Evolutionary conservation across 2,113 vertebrate species (phyloP).

Genomic region (Erinaceus europaeus): DNA sequence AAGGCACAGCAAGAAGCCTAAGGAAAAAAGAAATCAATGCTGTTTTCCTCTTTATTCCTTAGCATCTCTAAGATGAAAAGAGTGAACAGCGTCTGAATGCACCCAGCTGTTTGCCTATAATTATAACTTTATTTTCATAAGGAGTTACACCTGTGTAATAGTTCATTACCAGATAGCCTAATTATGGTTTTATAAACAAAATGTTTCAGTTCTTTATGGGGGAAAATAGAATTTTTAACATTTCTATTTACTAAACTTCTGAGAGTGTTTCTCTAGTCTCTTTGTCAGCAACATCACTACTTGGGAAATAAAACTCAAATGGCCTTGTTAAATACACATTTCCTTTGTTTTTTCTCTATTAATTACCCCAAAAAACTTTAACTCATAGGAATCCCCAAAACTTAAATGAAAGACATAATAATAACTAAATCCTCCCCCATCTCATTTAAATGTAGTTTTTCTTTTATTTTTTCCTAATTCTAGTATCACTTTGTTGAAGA

Average conservation of each 20-base stretch:
- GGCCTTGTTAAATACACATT: constrained; percentile 51
- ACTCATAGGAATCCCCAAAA: background rate
- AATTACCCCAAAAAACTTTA: background rate
- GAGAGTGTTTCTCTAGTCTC: background rate
- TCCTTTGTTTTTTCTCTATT: background rate
- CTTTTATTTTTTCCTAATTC: no score
- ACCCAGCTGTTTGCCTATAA: constrained; percentile 46
- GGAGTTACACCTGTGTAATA: constrained; percentile 48
- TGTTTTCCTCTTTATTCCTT: background rate
- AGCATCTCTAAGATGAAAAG: constrained; percentile 8
- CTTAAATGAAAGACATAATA: background rate
- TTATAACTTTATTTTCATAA: constrained; percentile 49
- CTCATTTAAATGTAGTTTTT: background rate
- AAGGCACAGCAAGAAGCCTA: background rate
- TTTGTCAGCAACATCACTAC: constrained; percentile 18
- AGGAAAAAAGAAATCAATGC: background rate
- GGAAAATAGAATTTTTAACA: background rate
- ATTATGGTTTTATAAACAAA: constrained; percentile 55
- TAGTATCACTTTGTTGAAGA: no score
- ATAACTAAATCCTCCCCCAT: background rate
- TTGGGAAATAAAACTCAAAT: constrained; percentile 24
- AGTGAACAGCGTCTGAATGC: background rate
- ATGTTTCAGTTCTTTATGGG: background rate
- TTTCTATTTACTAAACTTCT: background rate
- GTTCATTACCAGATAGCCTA: constrained; percentile 40